Conservation (phyloP, 2,113 vertebrate species). For the Pollachius pollachius region DNA sequence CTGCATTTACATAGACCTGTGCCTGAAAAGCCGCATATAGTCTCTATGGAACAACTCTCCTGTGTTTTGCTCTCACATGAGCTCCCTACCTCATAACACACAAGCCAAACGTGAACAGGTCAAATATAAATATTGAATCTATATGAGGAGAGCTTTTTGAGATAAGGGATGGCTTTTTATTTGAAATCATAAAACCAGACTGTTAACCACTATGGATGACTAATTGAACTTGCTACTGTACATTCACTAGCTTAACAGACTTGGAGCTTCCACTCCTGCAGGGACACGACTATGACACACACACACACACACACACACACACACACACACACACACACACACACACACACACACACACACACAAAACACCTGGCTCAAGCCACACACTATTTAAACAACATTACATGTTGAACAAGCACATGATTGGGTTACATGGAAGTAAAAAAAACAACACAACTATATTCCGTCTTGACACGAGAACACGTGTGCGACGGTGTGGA, state of each 20-base stretch:
- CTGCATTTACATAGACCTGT: slow-evolving; percentile 30
- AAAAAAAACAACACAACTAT: slow-evolving; percentile 1
- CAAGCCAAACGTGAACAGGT: slow-evolving; percentile 5
- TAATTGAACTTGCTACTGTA: slow-evolving; percentile 33
- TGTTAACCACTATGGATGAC: slow-evolving; percentile 25
- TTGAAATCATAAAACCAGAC: slow-evolving; percentile 63
- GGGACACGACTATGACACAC: slow-evolving; percentile 12
- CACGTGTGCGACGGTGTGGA: slow-evolving; percentile 12
- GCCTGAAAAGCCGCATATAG: slow-evolving; percentile 27
- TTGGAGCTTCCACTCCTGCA: slow-evolving; percentile 4
- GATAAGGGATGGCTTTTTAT: slow-evolving; percentile 66
- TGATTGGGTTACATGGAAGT: slow-evolving; percentile 13
- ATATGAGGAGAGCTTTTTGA: slow-evolving; percentile 45
- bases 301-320: too few species aligned
- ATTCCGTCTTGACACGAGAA: slow-evolving; percentile 30
- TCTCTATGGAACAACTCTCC: too few species aligned
- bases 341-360: too few species aligned
- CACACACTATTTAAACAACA: slow-evolving; percentile 12
- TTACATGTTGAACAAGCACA: slow-evolving; percentile 17
- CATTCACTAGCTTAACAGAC: slow-evolving; percentile 32
- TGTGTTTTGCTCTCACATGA: slow-evolving; percentile 16
- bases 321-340: too few species aligned
- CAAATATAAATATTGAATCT: slow-evolving; percentile 72
- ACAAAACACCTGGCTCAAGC: not conserved
- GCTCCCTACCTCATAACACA: slow-evolving; percentile 30